A percentile compares a stretch with the other conserved stretches of the same genome.
These are phyloP conservation scores for Nyctalus aviator DNA, from an alignment of 2,797 vertebrate genomes.

Conservation along the genomic window DNA sequence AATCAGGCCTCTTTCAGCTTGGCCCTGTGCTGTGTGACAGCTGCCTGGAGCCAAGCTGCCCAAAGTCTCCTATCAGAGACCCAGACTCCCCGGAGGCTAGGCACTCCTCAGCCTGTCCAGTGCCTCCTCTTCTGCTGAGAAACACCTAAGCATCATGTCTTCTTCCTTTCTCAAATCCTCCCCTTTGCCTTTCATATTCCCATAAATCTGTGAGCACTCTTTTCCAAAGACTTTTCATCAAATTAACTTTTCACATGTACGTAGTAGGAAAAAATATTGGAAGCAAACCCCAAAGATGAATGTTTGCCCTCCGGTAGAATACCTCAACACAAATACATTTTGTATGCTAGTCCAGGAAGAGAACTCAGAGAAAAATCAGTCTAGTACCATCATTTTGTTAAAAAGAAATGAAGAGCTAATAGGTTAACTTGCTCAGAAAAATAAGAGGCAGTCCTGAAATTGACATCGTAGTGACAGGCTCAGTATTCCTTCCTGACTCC, in stretches of 20 bases:
- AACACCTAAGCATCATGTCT: background rate
- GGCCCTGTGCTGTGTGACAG: background rate
- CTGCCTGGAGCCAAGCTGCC: background rate
- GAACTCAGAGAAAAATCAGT: background rate
- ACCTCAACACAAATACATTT: background rate
- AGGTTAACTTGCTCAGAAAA: background rate
- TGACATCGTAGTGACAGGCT: too few species aligned
- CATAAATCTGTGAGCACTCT: background rate
- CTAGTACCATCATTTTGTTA: background rate
- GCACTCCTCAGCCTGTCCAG: background rate
- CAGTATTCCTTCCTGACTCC: background rate
- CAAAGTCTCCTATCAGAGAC: background rate
- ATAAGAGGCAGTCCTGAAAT: background rate
- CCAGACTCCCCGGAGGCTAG: too few species aligned
- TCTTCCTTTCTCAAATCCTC: background rate
- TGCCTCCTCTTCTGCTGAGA: background rate
- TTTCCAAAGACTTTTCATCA: background rate
- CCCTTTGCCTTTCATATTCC: background rate
- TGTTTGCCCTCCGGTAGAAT: background rate
- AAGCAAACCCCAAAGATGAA: background rate
- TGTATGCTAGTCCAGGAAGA: background rate
- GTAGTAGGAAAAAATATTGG: background rate
- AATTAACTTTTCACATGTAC: background rate
- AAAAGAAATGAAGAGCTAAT: background rate
- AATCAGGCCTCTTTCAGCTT: background rate